These are phyloP conservation scores for Oxyura jamaicensis DNA, from an alignment of 2,113 vertebrate genomes.

Conservation along the genomic window DNA sequence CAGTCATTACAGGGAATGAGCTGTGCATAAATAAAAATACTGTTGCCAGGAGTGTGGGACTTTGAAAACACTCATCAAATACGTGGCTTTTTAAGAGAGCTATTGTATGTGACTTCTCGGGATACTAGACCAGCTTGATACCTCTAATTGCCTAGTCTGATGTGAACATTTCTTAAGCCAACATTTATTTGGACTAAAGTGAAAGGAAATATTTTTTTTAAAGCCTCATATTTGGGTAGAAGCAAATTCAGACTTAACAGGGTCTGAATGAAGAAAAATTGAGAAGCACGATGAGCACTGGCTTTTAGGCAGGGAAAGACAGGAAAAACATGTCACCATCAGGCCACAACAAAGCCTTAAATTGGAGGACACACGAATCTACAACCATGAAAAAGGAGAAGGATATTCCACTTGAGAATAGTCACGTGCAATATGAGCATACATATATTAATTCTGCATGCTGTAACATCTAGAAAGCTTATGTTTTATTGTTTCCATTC, in stretches of 20 bases:
- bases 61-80: background rate
- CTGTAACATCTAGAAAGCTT: background rate
- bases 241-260: background rate
- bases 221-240: background rate
- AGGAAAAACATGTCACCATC: background rate
- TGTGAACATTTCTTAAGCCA: background rate
- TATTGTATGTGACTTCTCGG: background rate
- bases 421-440: background rate
- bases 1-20: background rate
- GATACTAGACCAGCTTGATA: background rate
- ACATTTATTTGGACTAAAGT: background rate
- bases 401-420: background rate
- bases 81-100: background rate
- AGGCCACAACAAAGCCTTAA: background rate
- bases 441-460: background rate
- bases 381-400: background rate
- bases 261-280: background rate
- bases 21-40: background rate
- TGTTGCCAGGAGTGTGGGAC: background rate
- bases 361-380: background rate
- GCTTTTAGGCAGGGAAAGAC: background rate
- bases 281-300: background rate
- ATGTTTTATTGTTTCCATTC: background rate
- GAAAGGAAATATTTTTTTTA: background rate
- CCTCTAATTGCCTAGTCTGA: accelerated